A percentile compares a stretch with the other conserved stretches of the same genome.
These are phyloP conservation scores for Hedychridium roseum DNA, from an alignment of 2,888 invertebrate species.

Conservation along the genomic window DNA sequence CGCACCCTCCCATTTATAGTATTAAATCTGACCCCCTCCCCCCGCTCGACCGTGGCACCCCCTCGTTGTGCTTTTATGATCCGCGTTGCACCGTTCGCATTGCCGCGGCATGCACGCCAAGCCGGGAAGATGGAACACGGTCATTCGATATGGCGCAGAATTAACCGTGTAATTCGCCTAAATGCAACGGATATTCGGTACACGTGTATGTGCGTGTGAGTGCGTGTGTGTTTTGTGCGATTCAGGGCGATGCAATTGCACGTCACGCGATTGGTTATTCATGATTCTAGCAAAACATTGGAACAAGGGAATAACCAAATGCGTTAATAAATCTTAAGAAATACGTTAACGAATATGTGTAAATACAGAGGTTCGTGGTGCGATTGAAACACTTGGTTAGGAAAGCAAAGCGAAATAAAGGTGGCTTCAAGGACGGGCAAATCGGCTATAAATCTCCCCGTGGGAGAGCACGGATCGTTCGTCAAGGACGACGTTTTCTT, in stretches of 20 bases:
- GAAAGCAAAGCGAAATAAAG: background rate
- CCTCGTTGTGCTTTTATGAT: constrained; percentile 39
- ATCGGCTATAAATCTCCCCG: too few relatives aligned
- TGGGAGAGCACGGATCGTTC: too few relatives aligned
- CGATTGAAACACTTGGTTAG: background rate
- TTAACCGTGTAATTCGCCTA: constrained; percentile 51
- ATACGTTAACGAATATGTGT: too few relatives aligned
- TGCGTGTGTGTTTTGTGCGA: too few relatives aligned
- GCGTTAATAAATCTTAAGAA: too few relatives aligned
- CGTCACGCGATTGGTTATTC: too few relatives aligned
- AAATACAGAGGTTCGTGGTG: background rate
- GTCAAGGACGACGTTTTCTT: too few relatives aligned
- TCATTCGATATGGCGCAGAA: constrained; percentile 51
- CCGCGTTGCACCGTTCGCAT: constrained; percentile 16
- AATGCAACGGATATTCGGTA: constrained; percentile 43
- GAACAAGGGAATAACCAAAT: too few relatives aligned
- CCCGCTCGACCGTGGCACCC: constrained; percentile 9
- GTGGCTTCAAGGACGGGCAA: too few relatives aligned
- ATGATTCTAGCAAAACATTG: too few relatives aligned
- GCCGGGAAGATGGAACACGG: constrained; percentile 46
- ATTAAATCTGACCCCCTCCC: constrained; percentile 51
- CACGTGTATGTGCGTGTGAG: constrained; percentile 21
- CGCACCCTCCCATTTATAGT: constrained; percentile 55
- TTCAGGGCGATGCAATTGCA: background rate
- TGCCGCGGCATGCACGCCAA: constrained; percentile 12